Percentiles rank a stretch among this genome's conserved stretches.
These are phyloP conservation scores for Prosopocoilus inquinatus DNA, from an alignment of 2,888 invertebrate genomes.

Conservation along the genomic window DNA sequence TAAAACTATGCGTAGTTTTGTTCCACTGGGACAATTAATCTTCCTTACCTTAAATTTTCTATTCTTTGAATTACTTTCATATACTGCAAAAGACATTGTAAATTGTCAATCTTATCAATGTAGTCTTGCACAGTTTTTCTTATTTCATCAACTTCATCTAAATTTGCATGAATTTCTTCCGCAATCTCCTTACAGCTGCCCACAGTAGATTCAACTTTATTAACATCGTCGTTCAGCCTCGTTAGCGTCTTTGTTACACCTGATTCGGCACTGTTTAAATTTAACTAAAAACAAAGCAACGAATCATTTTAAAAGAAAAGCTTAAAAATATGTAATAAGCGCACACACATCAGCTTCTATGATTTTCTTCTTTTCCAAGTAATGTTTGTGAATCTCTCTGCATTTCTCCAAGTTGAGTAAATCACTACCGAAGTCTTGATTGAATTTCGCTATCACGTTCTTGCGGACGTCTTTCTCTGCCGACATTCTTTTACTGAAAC, in stretches of 20 bases:
- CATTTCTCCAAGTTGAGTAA: constrained; percentile 56
- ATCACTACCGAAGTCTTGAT: constrained; percentile 54
- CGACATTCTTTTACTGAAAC: constrained; percentile 14
- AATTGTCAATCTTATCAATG: constrained; percentile 55
- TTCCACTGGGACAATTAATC: not conserved
- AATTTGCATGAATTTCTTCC: constrained; percentile 51
- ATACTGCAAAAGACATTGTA: constrained; percentile 63
- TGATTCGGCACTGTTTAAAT: constrained; percentile 60
- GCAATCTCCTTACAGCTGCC: constrained; percentile 50
- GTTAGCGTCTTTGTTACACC: constrained; percentile 57
- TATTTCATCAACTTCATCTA: constrained; percentile 51
- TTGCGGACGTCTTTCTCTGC: constrained; percentile 8
- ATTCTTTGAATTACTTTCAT: constrained; percentile 68
- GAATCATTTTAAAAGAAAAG: constrained; percentile 9
- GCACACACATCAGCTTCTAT: constrained; percentile 51
- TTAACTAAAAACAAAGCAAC: constrained; percentile 52
- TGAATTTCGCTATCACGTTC: constrained; percentile 16
- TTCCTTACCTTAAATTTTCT: constrained; percentile 66
- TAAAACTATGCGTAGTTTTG: too few relatives aligned
- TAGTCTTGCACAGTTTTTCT: constrained; percentile 58
- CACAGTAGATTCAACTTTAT: constrained; percentile 52
- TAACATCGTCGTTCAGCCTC: constrained; percentile 53
- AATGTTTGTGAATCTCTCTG: constrained; percentile 49
- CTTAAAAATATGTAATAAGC: constrained; percentile 18
- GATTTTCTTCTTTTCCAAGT: constrained; percentile 47